Evolutionary conservation across 30 jellyfish, hydroid and myxozoan species (phyloP), one percentile per base, ranked within the genome.

Genomic region (Euphysa ruthae): DNA sequence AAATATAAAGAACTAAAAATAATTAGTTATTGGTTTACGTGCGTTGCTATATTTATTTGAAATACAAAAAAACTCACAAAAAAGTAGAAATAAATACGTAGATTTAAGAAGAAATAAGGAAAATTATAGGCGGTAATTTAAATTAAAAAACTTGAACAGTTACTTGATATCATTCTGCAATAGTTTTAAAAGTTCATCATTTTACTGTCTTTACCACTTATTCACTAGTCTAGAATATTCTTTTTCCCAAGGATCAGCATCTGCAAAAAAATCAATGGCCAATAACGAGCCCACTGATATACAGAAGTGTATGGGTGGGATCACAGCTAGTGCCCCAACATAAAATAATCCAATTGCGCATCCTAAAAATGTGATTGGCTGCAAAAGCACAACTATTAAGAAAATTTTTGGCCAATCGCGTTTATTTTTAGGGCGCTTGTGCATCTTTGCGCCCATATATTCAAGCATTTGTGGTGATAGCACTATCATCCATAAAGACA

Each of bases 361-460:
- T 18, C 61, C 71, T 43, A 86, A 25, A 74, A 86, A 86, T 12
- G 96, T 78, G 58, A 86, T 19, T 22, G 96, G 96, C 70, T 86
- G 96, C 19, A 86, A 79, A 55, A 86, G 70, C 24, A 86, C 71
- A 42, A 78, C 43, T 29, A 79, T 61, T 26, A 86, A 60, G 44
- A 86, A 86, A 0, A 86, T 86, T 66, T 79, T 86, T 4, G 96
- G 94, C 96, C 96, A 86, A 49, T 86, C 93, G 32, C 96, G 78
- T 27, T 49, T 22, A 19, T 68, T 54, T 71, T 71, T 64, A 1
- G 94, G 94, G 56, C 54, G 64, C 71, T 79, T 79, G 74, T 79
- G 52, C 35, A 86, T 61, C 71, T 79, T 86, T 28, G 90, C 96
- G 18, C 96, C 96, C 84, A 86, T 66, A 89, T 88, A 78, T 20